Evolutionary conservation across 2,888 invertebrate species (phyloP).

Genomic region (Eristalis tenax): DNA sequence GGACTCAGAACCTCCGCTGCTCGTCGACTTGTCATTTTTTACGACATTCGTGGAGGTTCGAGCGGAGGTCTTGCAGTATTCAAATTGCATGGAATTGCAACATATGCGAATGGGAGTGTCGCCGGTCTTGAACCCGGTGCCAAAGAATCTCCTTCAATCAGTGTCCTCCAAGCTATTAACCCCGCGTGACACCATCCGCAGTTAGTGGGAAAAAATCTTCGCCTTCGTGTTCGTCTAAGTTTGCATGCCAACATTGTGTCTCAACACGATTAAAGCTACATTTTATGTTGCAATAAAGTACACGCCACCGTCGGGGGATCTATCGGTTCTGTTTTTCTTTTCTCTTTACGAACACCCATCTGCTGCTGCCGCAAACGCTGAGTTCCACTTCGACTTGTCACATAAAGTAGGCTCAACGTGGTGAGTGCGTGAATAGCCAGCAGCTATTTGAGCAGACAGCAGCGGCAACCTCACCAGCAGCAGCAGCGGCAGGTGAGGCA

Average conservation of each 20-base stretch:
- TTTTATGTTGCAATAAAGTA: conserved; percentile 10
- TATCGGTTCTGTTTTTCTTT: background rate
- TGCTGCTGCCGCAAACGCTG: background rate
- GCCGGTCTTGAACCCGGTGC: background rate
- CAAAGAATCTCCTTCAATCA: background rate
- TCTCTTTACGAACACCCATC: conserved; percentile 51
- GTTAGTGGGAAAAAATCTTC: background rate
- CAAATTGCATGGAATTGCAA: background rate
- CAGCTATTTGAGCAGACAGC: conserved; percentile 14
- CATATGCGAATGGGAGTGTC: background rate
- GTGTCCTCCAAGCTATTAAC: background rate
- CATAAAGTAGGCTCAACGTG: conserved; percentile 44
- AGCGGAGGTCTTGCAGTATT: background rate
- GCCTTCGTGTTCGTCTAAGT: background rate
- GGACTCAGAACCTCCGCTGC: conserved; percentile 34
- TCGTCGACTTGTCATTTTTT: conserved; percentile 10
- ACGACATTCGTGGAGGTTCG: background rate
- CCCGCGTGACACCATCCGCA: background rate
- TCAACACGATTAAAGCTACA: conserved; percentile 25
- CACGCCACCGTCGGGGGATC: background rate
- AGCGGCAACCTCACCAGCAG: conserved; percentile 2
- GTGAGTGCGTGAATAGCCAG: conserved; percentile 32
- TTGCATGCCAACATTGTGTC: conserved; percentile 34
- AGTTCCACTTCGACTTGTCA: conserved; percentile 62
- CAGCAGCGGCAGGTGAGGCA: conserved; percentile 57